Evolutionary conservation across 2,888 invertebrate species (phyloP), one percentile per base, ranked within the genome.

Genomic region (Margaritifera margaritifera): DNA sequence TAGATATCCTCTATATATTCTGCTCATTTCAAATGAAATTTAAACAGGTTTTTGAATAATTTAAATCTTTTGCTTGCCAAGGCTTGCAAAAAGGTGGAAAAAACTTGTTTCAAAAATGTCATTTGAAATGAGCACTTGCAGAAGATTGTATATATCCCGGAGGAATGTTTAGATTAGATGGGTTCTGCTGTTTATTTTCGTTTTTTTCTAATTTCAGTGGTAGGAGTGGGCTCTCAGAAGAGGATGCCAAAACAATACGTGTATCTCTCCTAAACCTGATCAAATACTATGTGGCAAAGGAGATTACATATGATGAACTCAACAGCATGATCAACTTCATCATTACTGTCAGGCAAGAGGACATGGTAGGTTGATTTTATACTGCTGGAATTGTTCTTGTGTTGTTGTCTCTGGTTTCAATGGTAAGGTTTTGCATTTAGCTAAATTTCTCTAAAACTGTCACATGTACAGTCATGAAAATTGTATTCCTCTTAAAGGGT

Each of bases 211-310:
- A 76, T 56, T 68, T 64, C 53, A 70, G 77, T 52, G 69, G 70
- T 52, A 79, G 77, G 19, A 79, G 80, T 66, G 75, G 78, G 18
- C 72, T 87, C 42, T 77, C 83, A 0, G 78, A 80, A 4, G 92
- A 92, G 61, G 93, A 93, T 85, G 90, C 91, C 2, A 90, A 90
- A 78, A 91, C 92, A 1, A 91, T 93, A 54, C 90, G 93, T 11
- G 90, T 90, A 53, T 91, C 92, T 0, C 86, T 93, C 11, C 88
- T 92, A 25, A 91, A 91, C 50, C 91, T 93, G 25, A 89, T 93
- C 60, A 92, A 92, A 68, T 93, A 91, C 85, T 93, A 92, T 84
- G 84, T 93, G 71, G 90, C 91, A 68, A 92, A 92, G 80, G 92
- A 93, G 74, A 90, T 92, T 11, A 92, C 90, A 62, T 89, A 90